Base-by-base conservation (phyloP, 2,797 vertebrate species). In the Eupleurogrammus muticus region DNA sequence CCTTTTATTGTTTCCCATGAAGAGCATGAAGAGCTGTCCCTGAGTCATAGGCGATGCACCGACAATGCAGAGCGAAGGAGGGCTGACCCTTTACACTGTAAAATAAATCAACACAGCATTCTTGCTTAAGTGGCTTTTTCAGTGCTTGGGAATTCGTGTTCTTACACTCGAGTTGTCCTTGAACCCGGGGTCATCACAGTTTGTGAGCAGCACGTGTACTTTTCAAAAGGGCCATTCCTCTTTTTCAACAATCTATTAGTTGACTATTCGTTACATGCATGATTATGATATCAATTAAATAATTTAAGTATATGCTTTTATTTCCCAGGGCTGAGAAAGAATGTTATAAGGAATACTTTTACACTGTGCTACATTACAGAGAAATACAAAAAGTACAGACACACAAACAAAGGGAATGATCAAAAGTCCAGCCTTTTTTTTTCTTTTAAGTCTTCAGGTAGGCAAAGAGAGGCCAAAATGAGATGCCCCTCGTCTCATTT, bases 41-140 rank as follows among this genome's bases (percentile, higher is more conserved):
- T 95, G 93, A 95, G 91, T 92, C 94, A 94, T 73, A 88, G 91
- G 61, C 86, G 79, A 85, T 65, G 90, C 92, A 85, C 85, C 79
- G 82, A 94, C 92, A 90, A 75, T 89, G 86, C 90, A 70, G 72
- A 92, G 89, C 91, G 87, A 83, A 80, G 73, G 77, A 92, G 86
- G 82, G 73, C 81, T 92, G 91, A 89, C 95, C 92, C 87, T 77
- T 92, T 81, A 69, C 86, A 89, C 75, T 90, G 90, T 90, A 92
- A 97, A 94, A 97, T 96, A 96, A 96, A 96, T 97, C 95, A 95
- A 93, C 86, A 91, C 90, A 87, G 89, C 95, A 94, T 95, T 96
- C 95, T 94, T 96, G 94, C 95, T 96, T 95, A 96, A 96, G 95
- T 95, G 94, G 95, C 95, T 92, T 84, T 97, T 97, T 96, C 93